These are phyloP conservation scores for zebrafish (Danio rerio) DNA, from an alignment of 2,113 vertebrate species.

Conservation along the genomic window GRCz12tu NC_133185.1:32522501-32523000, in stretches of 20 bases:
- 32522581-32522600: constrained; percentile 9
- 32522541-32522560: background rate
- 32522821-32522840: background rate
- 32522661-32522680: constrained; percentile 31
- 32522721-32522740: constrained; percentile 28
- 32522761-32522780: constrained; percentile 20
- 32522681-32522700: constrained; percentile 2
- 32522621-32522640: constrained; percentile 3
- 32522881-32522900: background rate
- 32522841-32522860: background rate
- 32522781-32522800: background rate
- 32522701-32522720: constrained; percentile 43
- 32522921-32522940: background rate
- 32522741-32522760: constrained; percentile 41
- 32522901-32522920: background rate
- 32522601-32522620: constrained; percentile 38
- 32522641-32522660: constrained; percentile 43
- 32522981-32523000: no score
- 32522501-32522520: constrained; percentile 22
- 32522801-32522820: background rate
- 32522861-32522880: background rate
- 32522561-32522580: constrained; percentile 5
- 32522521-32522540: constrained; percentile 4
- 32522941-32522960: constrained; percentile 6
- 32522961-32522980: background rate